Evolutionary conservation across 2,888 invertebrate genomes (phyloP).

Genomic region (Noctua janthe): DNA sequence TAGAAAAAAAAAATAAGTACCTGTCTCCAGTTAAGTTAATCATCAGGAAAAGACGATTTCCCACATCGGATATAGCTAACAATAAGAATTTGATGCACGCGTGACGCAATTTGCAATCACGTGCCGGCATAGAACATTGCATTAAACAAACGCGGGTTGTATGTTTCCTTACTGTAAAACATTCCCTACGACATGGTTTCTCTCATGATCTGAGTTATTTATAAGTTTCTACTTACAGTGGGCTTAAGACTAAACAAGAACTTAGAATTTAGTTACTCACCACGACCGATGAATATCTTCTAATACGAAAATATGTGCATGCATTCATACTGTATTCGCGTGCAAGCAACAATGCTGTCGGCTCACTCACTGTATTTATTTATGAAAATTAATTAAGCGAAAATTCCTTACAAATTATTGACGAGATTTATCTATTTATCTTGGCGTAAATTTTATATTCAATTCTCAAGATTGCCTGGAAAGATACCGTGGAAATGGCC

Average conservation of each 20-base stretch:
- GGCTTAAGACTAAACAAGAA: constrained; percentile 11
- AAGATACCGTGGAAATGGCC: background rate
- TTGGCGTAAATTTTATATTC: constrained; percentile 5
- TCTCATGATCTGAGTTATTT: background rate
- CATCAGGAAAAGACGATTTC: background rate
- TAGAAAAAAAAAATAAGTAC: background rate
- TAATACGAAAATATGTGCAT: constrained; percentile 59
- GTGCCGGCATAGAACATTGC: constrained; percentile 3
- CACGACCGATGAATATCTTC: constrained; percentile 53
- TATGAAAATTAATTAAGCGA: constrained; percentile 60
- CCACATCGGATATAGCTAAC: background rate
- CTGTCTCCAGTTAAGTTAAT: background rate
- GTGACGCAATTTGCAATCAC: background rate
- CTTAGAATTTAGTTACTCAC: constrained; percentile 46
- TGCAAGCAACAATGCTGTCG: constrained; percentile 46
- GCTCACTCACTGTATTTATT: constrained; percentile 38
- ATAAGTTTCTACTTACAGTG: background rate
- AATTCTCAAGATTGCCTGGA: background rate
- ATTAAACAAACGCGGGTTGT: constrained; percentile 3
- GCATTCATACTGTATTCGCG: constrained; percentile 54
- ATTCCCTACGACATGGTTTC: background rate
- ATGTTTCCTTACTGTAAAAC: background rate
- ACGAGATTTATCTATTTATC: constrained; percentile 19
- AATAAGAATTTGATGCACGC: constrained; percentile 6
- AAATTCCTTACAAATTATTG: constrained; percentile 53